phyloP scores from a whole-genome alignment of 2,888 invertebrate genomes.

The Chymomyza procnemis region DNA sequence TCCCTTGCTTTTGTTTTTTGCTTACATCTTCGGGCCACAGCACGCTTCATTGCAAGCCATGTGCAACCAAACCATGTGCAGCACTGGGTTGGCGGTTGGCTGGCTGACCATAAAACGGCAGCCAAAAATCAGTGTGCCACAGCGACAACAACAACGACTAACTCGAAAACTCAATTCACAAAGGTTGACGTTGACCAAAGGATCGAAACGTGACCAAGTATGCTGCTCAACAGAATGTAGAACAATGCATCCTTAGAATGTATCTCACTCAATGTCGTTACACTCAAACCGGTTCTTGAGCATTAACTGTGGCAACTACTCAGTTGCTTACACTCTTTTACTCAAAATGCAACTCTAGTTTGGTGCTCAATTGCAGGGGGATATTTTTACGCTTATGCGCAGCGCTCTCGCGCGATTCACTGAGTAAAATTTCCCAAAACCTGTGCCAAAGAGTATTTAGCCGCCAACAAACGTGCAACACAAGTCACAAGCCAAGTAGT shows the following conservation, averaged over 20 bases:
- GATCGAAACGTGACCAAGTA: conserved; percentile 40
- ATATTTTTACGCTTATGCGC: conserved; percentile 13
- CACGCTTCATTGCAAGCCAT: conserved; percentile 48
- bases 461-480: conserved; percentile 16
- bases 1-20: conserved; percentile 17
- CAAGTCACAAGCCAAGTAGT: conserved; percentile 37
- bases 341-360: background rate
- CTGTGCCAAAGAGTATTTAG: background rate
- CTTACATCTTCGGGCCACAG: conserved; percentile 29
- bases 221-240: conserved; percentile 15
- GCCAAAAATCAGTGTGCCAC: conserved; percentile 40
- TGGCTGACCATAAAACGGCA: conserved; percentile 51
- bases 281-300: conserved; percentile 10
- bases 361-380: background rate
- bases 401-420: background rate
- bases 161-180: conserved; percentile 54
- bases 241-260: conserved; percentile 16
- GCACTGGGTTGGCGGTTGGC: too few species aligned
- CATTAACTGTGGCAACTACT: background rate
- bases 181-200: conserved; percentile 21
- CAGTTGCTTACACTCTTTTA: background rate
- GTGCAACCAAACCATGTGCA: conserved; percentile 20
- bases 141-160: conserved; percentile 19
- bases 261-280: conserved; percentile 5
- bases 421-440: conserved; percentile 7